A percentile compares a stretch with the other conserved stretches of the same genome.
phyloP scores from a whole-genome alignment of 2,113 vertebrate genomes.

The Apteryx owenii region DNA sequence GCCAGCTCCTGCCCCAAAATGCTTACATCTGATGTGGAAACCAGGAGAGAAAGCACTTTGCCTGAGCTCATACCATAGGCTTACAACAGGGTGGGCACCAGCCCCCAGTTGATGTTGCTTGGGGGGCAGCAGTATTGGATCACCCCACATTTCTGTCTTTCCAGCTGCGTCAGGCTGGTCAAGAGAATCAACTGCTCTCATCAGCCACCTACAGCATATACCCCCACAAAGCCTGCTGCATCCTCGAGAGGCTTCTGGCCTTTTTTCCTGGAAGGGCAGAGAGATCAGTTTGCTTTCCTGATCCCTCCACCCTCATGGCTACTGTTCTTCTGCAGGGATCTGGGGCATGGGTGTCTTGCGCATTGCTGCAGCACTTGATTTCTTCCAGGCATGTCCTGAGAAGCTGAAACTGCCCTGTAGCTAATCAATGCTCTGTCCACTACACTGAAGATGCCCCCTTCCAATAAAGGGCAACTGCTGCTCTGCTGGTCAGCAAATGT shows the following conservation, averaged over 20 bases:
- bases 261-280: not conserved
- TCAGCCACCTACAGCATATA: not conserved
- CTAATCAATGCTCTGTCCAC: not conserved
- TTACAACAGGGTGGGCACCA: not conserved
- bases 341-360: not conserved
- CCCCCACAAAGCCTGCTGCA: not conserved
- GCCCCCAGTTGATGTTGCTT: not conserved
- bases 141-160: not conserved
- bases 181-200: not conserved
- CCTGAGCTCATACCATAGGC: not conserved
- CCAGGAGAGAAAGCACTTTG: not conserved
- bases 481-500: not conserved
- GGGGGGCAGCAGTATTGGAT: not conserved
- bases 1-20: not conserved
- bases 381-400: not conserved
- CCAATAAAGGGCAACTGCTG: accelerated
- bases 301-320: not conserved
- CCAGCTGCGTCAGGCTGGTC: not conserved
- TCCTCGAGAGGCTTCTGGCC: not conserved
- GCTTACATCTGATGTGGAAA: not conserved
- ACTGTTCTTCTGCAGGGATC: not conserved
- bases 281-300: not conserved
- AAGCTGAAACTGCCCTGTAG: not conserved
- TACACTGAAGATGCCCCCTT: not conserved
- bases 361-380: not conserved